phyloP scores from a whole-genome alignment of 2,888 invertebrate species.

The Chymomyza fuscimana region DNA sequence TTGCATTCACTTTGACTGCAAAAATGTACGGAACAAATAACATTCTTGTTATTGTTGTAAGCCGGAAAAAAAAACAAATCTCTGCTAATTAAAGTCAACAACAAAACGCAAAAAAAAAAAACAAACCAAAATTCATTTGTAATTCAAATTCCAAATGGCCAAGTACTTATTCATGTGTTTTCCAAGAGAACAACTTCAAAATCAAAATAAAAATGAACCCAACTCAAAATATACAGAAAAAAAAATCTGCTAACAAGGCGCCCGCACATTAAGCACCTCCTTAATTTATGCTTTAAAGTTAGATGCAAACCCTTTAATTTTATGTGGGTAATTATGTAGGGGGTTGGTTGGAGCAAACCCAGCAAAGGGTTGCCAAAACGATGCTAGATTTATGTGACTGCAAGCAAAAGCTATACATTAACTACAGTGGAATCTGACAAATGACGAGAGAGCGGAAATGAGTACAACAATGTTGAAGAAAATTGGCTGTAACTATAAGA shows the following conservation, averaged over 20 bases:
- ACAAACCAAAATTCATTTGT: conserved; percentile 58
- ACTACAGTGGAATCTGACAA: not conserved
- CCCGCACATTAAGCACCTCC: conserved; percentile 12
- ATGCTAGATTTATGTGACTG: conserved; percentile 36
- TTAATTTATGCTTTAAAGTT: conserved; percentile 22
- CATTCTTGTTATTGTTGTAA: not conserved
- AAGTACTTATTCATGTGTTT: conserved; percentile 19
- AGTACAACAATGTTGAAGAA: no score
- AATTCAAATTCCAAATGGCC: conserved; percentile 70
- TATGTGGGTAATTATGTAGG: conserved; percentile 64
- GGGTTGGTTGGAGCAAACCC: conserved; percentile 23
- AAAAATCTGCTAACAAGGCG: conserved; percentile 1
- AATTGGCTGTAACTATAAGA: no score
- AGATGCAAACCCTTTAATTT: conserved; percentile 32
- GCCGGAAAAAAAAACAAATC: conserved; percentile 45
- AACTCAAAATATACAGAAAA: not conserved
- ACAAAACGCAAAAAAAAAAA: conserved; percentile 17
- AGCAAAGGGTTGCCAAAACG: conserved; percentile 28
- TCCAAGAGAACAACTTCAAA: not conserved
- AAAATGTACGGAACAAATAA: not conserved
- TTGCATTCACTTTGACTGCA: not conserved
- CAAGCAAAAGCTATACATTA: not conserved
- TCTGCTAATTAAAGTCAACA: conserved; percentile 76
- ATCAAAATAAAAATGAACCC: not conserved
- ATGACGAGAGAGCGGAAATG: not conserved